phyloP scores from a whole-genome alignment of 2,113 vertebrate species.

The Cricetomys ansorgei region DNA sequence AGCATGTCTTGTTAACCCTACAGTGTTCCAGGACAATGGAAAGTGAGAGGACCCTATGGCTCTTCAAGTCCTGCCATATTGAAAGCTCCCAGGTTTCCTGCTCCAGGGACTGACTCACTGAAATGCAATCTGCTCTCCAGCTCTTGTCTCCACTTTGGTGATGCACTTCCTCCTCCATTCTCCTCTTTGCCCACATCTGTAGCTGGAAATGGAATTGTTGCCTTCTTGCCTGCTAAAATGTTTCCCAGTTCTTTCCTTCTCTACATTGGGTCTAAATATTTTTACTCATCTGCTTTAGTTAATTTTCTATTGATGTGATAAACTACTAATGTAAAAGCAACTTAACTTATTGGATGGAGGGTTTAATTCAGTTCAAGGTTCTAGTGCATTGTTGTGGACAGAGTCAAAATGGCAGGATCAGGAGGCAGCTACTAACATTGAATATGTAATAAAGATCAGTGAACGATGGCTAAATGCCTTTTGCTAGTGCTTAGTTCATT shows the following conservation, averaged over 20 bases:
- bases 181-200: not conserved
- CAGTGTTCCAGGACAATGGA: not conserved
- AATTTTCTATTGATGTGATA: not conserved
- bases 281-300: not conserved
- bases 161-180: not conserved
- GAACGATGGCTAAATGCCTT: not conserved
- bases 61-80: not conserved
- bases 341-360: not conserved
- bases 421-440: not conserved
- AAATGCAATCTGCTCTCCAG: not conserved
- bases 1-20: not conserved
- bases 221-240: not conserved
- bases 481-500: not conserved
- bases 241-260: not conserved
- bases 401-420: not conserved
- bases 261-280: not conserved
- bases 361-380: not conserved
- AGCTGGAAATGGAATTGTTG: not conserved
- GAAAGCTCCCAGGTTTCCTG: not conserved
- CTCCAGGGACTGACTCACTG: not conserved
- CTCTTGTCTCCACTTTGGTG: not conserved
- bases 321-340: not conserved
- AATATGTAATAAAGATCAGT: not conserved
- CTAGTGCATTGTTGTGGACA: not conserved
- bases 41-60: not conserved